phyloP scores from a whole-genome alignment of 1,140 invertebrate genomes.

The Cotesia glomerata region DNA sequence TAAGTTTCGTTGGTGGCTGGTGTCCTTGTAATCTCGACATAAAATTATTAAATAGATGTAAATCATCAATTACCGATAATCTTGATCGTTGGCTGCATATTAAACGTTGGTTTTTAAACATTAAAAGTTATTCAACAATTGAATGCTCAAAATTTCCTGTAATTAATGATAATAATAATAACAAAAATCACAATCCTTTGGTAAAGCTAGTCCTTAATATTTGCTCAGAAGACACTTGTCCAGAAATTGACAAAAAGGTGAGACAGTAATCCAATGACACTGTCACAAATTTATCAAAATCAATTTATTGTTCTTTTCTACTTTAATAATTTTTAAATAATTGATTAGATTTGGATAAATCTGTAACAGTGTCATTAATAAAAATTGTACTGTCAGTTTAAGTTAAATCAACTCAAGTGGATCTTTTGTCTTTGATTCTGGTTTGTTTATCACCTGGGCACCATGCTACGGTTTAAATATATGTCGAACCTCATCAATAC shows the following conservation, averaged over 20 bases:
- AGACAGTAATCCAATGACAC: conserved; percentile 43
- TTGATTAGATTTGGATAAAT: conserved; percentile 12
- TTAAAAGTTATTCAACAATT: conserved; percentile 64
- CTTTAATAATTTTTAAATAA: not conserved
- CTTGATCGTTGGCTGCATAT: conserved; percentile 59
- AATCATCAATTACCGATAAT: conserved; percentile 49
- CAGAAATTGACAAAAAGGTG: conserved; percentile 50
- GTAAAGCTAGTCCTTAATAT: conserved; percentile 33
- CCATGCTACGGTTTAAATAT: conserved; percentile 52
- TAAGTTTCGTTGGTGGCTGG: conserved; percentile 68
- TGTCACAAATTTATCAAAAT: conserved; percentile 39
- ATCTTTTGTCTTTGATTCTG: conserved; percentile 59
- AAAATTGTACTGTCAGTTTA: conserved; percentile 54
- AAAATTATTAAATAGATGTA: conserved; percentile 58
- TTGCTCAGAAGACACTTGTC: not conserved
- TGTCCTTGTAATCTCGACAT: conserved; percentile 63
- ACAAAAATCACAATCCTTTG: conserved; percentile 21
- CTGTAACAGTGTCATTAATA: conserved; percentile 43
- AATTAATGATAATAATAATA: conserved; percentile 15
- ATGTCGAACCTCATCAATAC: conserved; percentile 45
- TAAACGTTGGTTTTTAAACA: conserved; percentile 68
- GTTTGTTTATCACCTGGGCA: conserved; percentile 34
- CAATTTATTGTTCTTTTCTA: not conserved
- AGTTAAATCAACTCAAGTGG: conserved; percentile 56
- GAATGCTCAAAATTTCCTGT: conserved; percentile 61